phyloP scores from a whole-genome alignment of 2,797 vertebrate genomes.

The Geotrypetes seraphini region DNA sequence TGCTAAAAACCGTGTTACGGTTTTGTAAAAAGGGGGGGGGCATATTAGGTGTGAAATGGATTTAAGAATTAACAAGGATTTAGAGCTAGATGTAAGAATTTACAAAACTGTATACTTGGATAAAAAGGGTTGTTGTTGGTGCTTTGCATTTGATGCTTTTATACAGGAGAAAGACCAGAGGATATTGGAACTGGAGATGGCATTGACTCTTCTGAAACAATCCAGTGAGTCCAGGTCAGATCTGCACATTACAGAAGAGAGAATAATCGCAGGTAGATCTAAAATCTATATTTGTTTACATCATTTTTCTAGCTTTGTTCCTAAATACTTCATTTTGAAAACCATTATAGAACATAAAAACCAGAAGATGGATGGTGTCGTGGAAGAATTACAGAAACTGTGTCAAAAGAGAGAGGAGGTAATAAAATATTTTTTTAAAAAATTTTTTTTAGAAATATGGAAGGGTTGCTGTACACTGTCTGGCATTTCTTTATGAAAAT shows the following conservation, averaged over 20 bases:
- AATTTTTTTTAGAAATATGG: neutral
- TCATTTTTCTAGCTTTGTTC: too few species aligned
- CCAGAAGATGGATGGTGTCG: slow-evolving; percentile 1
- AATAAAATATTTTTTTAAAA: slow-evolving; percentile 1
- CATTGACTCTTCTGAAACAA: slow-evolving; percentile 25
- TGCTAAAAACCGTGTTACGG: too few species aligned
- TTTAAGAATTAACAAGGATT: too few species aligned
- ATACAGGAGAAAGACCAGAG: slow-evolving; percentile 34
- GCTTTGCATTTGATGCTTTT: neutral
- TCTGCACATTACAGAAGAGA: neutral
- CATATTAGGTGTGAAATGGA: too few species aligned
- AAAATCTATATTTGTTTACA: too few species aligned
- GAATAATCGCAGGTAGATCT: slow-evolving; percentile 22
- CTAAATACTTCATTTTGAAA: too few species aligned
- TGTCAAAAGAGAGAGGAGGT: slow-evolving; percentile 46
- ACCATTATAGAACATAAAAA: slow-evolving; percentile 4
- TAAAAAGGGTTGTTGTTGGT: too few species aligned
- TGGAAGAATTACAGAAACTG: slow-evolving; percentile 23
- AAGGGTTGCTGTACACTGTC: too few species aligned
- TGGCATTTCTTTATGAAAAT: too few species aligned
- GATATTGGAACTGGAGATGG: slow-evolving; percentile 32
- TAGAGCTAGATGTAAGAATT: too few species aligned
- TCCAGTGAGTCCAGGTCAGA: neutral
- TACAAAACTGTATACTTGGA: too few species aligned
- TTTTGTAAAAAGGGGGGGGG: too few species aligned